phyloP scores from a whole-genome alignment of 2,888 invertebrate species.

The Harpalus rubripes region DNA sequence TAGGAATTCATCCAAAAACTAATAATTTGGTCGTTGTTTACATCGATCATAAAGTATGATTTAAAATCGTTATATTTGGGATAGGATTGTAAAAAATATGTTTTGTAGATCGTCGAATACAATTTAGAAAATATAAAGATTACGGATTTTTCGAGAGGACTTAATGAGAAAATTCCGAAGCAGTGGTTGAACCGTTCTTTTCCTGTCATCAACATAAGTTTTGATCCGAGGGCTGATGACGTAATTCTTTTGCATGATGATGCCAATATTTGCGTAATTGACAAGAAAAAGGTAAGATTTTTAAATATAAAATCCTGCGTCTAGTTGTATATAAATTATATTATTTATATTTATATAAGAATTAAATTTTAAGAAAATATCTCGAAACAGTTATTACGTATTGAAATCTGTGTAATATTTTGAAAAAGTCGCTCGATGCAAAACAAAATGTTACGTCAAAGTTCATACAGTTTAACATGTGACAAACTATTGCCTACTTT shows the following conservation, averaged over 20 bases:
- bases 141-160: conserved; percentile 81
- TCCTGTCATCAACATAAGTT: conserved; percentile 82
- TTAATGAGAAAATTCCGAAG: conserved; percentile 79
- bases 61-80: not conserved
- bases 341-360: no score
- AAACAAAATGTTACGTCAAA: no score
- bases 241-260: conserved; percentile 88
- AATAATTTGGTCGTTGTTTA: conserved; percentile 85
- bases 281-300: conserved; percentile 79
- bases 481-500: no score
- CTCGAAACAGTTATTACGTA: no score
- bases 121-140: conserved; percentile 82
- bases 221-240: conserved; percentile 82
- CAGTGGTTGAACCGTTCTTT: conserved; percentile 81
- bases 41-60: conserved; percentile 87
- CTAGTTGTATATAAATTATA: no score
- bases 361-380: no score
- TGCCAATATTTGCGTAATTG: conserved; percentile 82
- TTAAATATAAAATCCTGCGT: not conserved
- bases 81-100: conserved; percentile 10
- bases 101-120: conserved; percentile 86
- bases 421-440: no score
- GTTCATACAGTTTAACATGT: no score
- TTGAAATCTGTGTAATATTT: no score
- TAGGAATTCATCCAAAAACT: conserved; percentile 82